Conservation (phyloP, 2,888 invertebrate genomes). For the Brassicogethes aeneus region DNA sequence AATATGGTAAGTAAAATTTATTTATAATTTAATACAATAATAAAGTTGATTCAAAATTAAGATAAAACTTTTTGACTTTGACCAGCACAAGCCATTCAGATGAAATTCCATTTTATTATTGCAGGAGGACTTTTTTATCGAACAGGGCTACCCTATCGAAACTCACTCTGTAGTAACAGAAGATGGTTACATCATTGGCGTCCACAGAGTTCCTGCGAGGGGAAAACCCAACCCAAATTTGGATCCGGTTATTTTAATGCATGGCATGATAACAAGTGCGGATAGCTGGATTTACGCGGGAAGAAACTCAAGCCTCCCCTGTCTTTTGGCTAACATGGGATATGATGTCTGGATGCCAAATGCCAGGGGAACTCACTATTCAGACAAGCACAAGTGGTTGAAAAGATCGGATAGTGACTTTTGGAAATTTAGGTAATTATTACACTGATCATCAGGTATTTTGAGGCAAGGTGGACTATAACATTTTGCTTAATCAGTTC, state of each 20-base stretch:
- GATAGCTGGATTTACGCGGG: background rate
- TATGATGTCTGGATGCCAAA: background rate
- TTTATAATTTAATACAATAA: no score
- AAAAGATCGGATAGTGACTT: no score
- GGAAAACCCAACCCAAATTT: background rate
- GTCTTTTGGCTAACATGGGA: background rate
- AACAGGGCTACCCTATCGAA: constrained; percentile 51
- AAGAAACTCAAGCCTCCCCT: background rate
- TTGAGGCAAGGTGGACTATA: no score
- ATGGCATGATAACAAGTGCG: background rate
- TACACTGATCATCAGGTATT: no score
- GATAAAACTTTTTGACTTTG: no score
- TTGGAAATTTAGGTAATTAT: no score
- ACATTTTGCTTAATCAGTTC: no score
- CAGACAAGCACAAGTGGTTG: background rate
- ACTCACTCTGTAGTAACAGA: constrained; percentile 52
- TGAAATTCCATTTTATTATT: no score
- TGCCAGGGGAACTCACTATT: background rate
- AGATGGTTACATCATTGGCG: constrained; percentile 70
- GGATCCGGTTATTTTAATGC: background rate
- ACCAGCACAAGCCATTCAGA: no score
- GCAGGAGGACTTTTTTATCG: background rate
- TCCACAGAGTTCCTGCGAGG: constrained; percentile 65
- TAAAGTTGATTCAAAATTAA: no score
- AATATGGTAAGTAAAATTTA: no score